A percentile compares a stretch with the other conserved stretches of the same genome.
phyloP scores from a whole-genome alignment of 1,140 invertebrate genomes.

The Atta colombica region DNA sequence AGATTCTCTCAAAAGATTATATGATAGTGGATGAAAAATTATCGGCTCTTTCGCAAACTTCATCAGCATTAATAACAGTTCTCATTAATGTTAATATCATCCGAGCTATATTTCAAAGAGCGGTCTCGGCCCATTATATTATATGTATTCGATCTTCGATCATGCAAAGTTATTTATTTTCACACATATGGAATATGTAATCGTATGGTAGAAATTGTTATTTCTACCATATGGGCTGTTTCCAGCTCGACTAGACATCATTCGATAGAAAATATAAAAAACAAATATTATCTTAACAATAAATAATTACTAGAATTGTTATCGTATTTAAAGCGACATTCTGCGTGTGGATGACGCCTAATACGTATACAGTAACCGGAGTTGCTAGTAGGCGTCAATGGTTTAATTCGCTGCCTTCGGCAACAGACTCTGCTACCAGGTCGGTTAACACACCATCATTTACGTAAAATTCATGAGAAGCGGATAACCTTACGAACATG shows the following conservation, averaged over 20 bases:
- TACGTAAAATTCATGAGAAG: conserved; percentile 40
- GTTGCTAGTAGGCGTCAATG: conserved; percentile 19
- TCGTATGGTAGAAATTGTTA: background rate
- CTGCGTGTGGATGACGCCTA: conserved; percentile 29
- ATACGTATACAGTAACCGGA: conserved; percentile 24
- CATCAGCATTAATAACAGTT: conserved; percentile 33
- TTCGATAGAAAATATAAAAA: background rate
- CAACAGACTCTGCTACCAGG: conserved; percentile 33
- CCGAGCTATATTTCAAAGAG: background rate
- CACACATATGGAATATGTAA: background rate
- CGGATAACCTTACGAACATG: conserved; percentile 7
- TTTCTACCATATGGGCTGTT: background rate
- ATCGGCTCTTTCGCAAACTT: conserved; percentile 8
- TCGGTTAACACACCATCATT: conserved; percentile 39
- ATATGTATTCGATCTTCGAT: background rate
- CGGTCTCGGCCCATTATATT: background rate
- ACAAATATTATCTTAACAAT: background rate
- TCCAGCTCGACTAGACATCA: background rate
- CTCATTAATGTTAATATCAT: conserved; percentile 28
- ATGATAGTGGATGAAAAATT: background rate
- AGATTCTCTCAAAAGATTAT: conserved; percentile 31
- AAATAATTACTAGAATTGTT: background rate
- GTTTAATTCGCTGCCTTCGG: conserved; percentile 44
- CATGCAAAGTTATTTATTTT: background rate
- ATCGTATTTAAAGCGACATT: background rate